Evolutionary conservation across 2,113 vertebrate genomes (phyloP).

Genomic region (Hyperoodon ampullatus): DNA sequence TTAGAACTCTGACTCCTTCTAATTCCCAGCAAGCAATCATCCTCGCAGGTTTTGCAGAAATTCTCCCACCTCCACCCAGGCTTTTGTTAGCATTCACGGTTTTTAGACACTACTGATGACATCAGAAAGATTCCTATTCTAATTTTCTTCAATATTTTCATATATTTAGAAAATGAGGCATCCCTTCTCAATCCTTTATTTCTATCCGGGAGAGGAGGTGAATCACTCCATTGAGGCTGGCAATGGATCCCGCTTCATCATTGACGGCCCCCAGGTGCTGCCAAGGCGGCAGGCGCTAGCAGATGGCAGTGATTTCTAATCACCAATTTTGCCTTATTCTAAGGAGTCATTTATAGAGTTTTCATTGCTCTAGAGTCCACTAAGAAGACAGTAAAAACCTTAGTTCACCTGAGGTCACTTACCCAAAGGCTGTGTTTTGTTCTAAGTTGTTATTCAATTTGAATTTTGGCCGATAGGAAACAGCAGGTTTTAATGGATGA

Average conservation of each 20-base stretch:
- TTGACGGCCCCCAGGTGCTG: neutral
- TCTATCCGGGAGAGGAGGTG: slow-evolving; percentile 48
- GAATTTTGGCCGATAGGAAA: neutral
- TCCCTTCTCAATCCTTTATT: slow-evolving; percentile 1
- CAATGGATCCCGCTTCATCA: neutral
- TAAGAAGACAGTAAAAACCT: neutral
- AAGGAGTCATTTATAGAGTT: slow-evolving; percentile 12
- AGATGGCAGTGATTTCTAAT: slow-evolving; percentile 1
- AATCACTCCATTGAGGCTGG: slow-evolving; percentile 64
- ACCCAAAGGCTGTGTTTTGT: neutral
- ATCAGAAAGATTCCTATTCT: slow-evolving; percentile 70
- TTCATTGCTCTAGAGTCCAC: neutral
- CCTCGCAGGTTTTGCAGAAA: neutral
- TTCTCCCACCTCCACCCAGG: neutral
- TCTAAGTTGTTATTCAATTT: neutral
- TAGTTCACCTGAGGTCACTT: neutral
- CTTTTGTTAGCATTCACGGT: neutral
- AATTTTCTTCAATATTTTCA: slow-evolving; percentile 57
- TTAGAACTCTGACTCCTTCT: slow-evolving; percentile 39
- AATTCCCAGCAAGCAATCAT: slow-evolving; percentile 13
- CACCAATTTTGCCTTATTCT: neutral
- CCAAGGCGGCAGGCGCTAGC: neutral
- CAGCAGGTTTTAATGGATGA: neutral
- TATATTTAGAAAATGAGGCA: slow-evolving; percentile 72
- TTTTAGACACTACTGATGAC: slow-evolving; percentile 56